Conservation (phyloP, 2,113 vertebrate genomes). For the Macroglossus sobrinus region DNA sequence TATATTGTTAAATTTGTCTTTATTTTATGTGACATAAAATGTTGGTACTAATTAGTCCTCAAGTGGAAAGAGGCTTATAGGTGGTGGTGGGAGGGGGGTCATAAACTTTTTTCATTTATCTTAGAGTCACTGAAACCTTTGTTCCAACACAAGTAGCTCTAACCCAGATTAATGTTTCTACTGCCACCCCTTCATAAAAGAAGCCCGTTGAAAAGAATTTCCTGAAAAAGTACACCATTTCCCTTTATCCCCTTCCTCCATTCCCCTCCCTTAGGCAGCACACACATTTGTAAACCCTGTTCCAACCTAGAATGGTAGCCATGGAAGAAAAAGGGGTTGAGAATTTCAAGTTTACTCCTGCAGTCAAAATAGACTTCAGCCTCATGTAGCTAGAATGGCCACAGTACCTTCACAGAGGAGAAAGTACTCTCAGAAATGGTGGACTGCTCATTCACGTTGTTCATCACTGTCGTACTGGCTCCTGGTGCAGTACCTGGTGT, state of each 20-base stretch:
- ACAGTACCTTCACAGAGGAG: not conserved
- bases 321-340: not conserved
- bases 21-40: not conserved
- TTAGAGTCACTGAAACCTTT: not conserved
- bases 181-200: not conserved
- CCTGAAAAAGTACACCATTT: not conserved
- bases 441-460: not conserved
- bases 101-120: not conserved
- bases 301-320: not conserved
- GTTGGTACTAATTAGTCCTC: slow-evolving; percentile 17
- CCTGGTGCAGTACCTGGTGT: not conserved
- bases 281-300: not conserved
- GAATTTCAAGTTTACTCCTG: not conserved
- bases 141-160: not conserved
- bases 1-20: not conserved
- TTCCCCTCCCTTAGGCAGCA: rapidly evolving
- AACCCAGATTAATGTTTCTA: not conserved
- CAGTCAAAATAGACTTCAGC: not conserved
- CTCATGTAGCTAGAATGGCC: not conserved
- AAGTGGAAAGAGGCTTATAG: slow-evolving; percentile 10
- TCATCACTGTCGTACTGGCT: not conserved
- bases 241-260: not conserved
- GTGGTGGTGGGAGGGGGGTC: not conserved
- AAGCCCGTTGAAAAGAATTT: not conserved
- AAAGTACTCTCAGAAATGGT: not conserved